phyloP scores from a whole-genome alignment of 2,113 vertebrate genomes.

The Sylvia atricapilla region DNA sequence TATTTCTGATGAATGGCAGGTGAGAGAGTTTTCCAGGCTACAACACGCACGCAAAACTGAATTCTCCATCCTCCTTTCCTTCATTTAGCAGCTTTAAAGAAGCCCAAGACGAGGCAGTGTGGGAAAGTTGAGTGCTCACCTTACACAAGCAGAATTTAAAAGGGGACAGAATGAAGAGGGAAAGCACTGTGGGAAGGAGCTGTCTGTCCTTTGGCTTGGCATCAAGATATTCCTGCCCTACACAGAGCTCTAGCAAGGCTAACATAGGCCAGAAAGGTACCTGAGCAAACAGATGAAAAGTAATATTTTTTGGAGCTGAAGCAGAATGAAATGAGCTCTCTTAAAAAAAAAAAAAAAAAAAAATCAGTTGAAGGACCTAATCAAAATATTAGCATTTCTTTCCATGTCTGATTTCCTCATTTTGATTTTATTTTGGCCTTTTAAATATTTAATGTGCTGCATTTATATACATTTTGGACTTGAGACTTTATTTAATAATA shows the following conservation, averaged over 20 bases:
- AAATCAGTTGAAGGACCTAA: neutral
- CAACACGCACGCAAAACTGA: neutral
- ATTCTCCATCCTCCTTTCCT: neutral
- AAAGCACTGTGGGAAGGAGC: neutral
- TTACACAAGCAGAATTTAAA: neutral
- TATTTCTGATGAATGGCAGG: constrained; percentile 57
- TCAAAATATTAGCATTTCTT: neutral
- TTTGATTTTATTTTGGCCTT: neutral
- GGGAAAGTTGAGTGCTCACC: neutral
- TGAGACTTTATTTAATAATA: neutral
- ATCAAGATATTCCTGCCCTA: neutral
- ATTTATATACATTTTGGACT: neutral
- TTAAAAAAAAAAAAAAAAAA: neutral
- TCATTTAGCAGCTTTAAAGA: neutral
- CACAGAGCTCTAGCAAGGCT: neutral
- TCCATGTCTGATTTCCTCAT: neutral
- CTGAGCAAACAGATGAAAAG: neutral
- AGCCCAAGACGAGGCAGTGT: neutral
- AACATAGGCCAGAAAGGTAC: neutral
- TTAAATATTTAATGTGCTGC: neutral
- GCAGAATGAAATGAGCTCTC: neutral
- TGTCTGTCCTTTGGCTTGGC: neutral
- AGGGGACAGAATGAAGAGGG: neutral
- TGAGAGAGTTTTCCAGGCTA: constrained; percentile 16
- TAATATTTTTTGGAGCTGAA: neutral